Evolutionary conservation across 2,888 invertebrate species (phyloP).

Genomic region (Lithophane socia): DNA sequence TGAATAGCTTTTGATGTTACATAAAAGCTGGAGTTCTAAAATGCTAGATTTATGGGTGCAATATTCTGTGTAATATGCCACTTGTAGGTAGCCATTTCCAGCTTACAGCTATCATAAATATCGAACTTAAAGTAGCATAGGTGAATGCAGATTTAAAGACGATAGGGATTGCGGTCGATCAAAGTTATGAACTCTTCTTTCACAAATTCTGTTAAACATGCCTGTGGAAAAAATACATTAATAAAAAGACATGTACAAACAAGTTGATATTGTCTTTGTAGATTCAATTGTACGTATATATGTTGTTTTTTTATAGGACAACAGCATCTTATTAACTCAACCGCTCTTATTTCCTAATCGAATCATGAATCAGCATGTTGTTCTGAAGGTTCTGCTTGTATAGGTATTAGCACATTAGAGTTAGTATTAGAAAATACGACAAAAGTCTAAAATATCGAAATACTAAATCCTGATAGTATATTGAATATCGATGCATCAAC

Average conservation of each 20-base stretch:
- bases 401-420: background rate
- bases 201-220: background rate
- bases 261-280: background rate
- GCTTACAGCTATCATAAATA: constrained; percentile 29
- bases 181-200: background rate
- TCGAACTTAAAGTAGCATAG: background rate
- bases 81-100: constrained; percentile 26
- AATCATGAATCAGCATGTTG: background rate
- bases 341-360: background rate
- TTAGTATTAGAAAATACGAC: background rate
- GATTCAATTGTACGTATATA: background rate
- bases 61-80: constrained; percentile 31
- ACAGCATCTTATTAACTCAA: background rate
- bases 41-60: constrained; percentile 38
- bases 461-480: background rate
- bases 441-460: background rate
- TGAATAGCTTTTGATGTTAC: constrained; percentile 13
- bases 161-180: background rate
- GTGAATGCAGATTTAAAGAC: constrained; percentile 17
- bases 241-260: background rate
- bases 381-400: background rate
- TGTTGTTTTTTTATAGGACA: too few relatives aligned
- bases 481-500: background rate
- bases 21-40: constrained; percentile 20
- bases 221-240: too few relatives aligned